Evolutionary conservation across 2,797 vertebrate species (phyloP), one percentile per base, ranked within the genome.

Genomic region (Sebastes steindachneri): DNA sequence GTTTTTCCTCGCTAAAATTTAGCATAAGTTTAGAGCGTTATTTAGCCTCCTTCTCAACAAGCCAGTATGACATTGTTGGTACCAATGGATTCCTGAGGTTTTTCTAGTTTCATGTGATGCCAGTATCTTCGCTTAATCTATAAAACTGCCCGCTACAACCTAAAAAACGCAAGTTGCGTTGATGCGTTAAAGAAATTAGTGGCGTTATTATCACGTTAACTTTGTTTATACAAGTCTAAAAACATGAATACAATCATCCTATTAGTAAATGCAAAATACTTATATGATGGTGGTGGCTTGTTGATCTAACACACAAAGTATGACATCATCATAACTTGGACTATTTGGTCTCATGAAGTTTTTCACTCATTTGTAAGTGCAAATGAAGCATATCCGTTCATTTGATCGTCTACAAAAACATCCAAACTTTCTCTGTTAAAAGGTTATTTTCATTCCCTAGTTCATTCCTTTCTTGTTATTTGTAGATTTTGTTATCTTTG

Each of bases 401-500:
- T 29, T 2, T 70, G 41, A 41, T 23, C 3, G 29, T 68, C 28
- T 33, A 68, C 8, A 82, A 31, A 77, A 31, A 23, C 17, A 58
- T 17, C 2, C 5, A 7, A 12, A 71, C 45, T 58, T 33, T 63
- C 25, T 57, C 4, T 31, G 19, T 69, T 55, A n/a, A 77, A 71
- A 23, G 17, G 11, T 75, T 79, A 78, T 55, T 85, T 77, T 77
- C 23, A 60, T 67, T 71, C 17, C 35, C 26, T 21, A 14, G 25
- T 60, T 79, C 55, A 45, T 45, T 17, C 21, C 25, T 75, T 79
- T 83, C 63, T 67, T 79, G 73, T 74, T 62, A 77, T 90, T 87
- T 87, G 58, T 60, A 55, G 48, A 79, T 74, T 77, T 81, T 71
- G 51, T 81, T 72, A 82, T 77, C 60, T 80, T 68, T 84, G 59